phyloP scores from a whole-genome alignment of 2,113 vertebrate genomes.

The Sprattus sprattus region DNA sequence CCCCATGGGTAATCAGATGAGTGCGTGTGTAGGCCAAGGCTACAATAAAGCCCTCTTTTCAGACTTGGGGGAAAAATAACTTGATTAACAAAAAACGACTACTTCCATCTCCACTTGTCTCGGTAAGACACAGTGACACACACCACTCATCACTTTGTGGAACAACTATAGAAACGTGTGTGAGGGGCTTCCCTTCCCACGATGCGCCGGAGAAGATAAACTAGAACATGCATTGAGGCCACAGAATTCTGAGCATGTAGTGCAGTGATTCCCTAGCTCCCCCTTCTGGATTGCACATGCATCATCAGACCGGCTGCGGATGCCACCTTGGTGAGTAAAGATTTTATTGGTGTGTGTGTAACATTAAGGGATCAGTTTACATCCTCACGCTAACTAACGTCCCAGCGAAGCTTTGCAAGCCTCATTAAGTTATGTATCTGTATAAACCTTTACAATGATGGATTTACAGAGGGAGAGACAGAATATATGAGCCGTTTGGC shows the following conservation, averaged over 20 bases:
- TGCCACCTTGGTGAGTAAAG: constrained; percentile 12
- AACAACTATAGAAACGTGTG: constrained; percentile 27
- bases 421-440: constrained; percentile 50
- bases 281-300: constrained; percentile 52
- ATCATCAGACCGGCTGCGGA: constrained; percentile 37
- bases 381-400: constrained; percentile 15
- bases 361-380: constrained; percentile 39
- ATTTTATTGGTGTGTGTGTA: constrained; percentile 43
- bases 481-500: not conserved
- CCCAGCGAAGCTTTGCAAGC: constrained; percentile 42
- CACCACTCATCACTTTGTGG: constrained; percentile 36
- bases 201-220: constrained; percentile 30
- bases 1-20: constrained; percentile 54
- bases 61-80: not conserved
- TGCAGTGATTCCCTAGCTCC: constrained; percentile 62
- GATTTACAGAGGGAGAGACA: constrained; percentile 27
- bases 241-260: not conserved
- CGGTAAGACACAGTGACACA: not conserved
- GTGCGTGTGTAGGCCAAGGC: not conserved
- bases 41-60: not conserved
- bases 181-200: constrained; percentile 32
- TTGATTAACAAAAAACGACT: not conserved
- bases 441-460: constrained; percentile 44
- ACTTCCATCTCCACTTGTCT: not conserved
- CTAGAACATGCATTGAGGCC: not conserved